phyloP scores from a whole-genome alignment of 30 jellyfish, hydroid and myxozoan species.

The Turritopsis dohrnii region DNA sequence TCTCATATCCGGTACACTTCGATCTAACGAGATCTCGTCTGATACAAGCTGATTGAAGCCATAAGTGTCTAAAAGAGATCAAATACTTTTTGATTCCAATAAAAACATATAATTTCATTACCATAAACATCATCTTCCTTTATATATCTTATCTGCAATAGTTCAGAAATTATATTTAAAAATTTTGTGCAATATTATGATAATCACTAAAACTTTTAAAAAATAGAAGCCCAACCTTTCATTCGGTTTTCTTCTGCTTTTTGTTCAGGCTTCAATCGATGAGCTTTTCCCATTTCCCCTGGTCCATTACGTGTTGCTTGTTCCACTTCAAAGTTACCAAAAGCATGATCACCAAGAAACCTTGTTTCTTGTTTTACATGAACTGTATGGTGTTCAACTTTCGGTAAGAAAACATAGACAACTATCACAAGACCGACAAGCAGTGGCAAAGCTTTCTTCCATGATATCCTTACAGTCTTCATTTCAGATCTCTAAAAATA shows the following conservation, averaged over 20 bases:
- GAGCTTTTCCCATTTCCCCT: conserved; percentile 34
- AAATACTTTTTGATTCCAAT: no score
- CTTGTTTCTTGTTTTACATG: neutral
- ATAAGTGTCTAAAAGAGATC: conserved; percentile 13
- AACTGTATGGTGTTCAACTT: neutral
- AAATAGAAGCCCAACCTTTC: conserved; percentile 24
- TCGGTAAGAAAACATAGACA: neutral
- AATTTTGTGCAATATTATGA: no score
- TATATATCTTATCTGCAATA: no score
- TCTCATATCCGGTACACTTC: conserved; percentile 44
- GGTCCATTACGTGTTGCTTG: conserved; percentile 18
- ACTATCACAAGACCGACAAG: neutral
- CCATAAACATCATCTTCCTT: no score
- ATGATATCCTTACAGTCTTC: conserved; percentile 24
- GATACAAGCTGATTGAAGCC: conserved; percentile 44
- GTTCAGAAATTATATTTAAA: no score
- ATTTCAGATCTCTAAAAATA: neutral
- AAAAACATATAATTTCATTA: no score
- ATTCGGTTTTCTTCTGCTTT: conserved; percentile 26
- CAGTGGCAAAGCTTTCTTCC: conserved; percentile 6
- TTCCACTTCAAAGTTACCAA: conserved; percentile 27
- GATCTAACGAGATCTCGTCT: conserved; percentile 39
- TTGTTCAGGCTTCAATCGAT: conserved; percentile 35
- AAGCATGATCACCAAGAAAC: conserved; percentile 11
- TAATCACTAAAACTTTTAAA: no score